Conservation (phyloP, 2,797 vertebrate species). For the Acomys russatus region DNA sequence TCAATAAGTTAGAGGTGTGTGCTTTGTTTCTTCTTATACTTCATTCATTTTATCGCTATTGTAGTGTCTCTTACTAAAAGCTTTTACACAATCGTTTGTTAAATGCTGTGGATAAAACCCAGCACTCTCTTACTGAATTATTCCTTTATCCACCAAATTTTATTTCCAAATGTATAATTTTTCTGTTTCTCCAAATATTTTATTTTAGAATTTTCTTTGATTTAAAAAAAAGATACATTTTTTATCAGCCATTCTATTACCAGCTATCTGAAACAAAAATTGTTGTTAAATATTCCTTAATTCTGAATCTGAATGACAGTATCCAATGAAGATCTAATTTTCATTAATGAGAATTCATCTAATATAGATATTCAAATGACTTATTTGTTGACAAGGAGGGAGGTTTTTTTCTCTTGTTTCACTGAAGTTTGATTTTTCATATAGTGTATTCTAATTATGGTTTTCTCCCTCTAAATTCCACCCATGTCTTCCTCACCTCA, state of each 20-base stretch:
- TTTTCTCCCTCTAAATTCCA: not conserved
- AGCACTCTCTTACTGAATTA: not conserved
- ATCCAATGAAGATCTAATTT: not conserved
- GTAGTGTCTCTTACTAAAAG: not conserved
- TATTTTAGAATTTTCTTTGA: not conserved
- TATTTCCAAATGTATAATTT: not conserved
- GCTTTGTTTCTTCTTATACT: not conserved
- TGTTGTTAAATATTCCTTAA: not conserved
- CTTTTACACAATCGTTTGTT: not conserved
- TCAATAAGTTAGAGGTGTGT: not conserved
- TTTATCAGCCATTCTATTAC: not conserved
- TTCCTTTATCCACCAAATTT: not conserved
- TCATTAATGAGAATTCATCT: not conserved
- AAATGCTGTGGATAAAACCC: not conserved
- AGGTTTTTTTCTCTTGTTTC: not conserved
- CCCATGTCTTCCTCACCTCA: not conserved
- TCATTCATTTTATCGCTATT: not conserved
- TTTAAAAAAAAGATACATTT: not conserved
- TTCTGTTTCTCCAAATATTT: not conserved
- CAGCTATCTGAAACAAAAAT: not conserved
- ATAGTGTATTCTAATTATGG: not conserved
- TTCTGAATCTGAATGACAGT: not conserved
- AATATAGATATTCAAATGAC: not conserved
- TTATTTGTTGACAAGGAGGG: not conserved
- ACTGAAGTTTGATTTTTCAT: not conserved